These are phyloP conservation scores for Bombyx mandarina DNA, from an alignment of 1,140 invertebrate genomes.

Conservation along the genomic window DNA sequence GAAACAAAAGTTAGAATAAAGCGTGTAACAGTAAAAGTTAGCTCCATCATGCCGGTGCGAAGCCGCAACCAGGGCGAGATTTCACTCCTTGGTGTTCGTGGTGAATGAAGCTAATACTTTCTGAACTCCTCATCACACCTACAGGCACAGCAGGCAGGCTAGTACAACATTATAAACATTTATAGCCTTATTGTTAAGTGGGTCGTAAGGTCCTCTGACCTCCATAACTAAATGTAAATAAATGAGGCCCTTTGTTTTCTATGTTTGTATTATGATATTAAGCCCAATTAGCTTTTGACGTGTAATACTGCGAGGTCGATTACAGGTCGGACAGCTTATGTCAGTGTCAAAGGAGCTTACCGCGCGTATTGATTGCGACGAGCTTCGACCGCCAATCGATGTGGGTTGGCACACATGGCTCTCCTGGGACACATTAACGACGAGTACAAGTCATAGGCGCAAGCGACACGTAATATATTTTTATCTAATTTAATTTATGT, in stretches of 20 bases:
- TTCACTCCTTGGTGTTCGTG: too few relatives aligned
- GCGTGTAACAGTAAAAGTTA: too few relatives aligned
- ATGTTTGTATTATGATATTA: background rate
- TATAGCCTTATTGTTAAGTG: too few relatives aligned
- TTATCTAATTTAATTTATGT: background rate
- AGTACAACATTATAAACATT: too few relatives aligned
- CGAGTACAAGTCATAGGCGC: background rate
- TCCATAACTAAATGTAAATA: background rate
- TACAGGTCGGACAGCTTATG: background rate
- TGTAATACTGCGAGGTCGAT: background rate
- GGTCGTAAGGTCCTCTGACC: background rate
- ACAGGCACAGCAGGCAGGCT: too few relatives aligned
- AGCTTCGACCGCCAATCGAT: constrained; percentile 2
- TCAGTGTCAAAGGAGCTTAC: background rate
- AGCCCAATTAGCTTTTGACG: background rate
- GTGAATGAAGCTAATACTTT: too few relatives aligned
- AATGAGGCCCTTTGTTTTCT: background rate
- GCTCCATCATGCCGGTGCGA: too few relatives aligned
- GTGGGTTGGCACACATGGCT: constrained; percentile 4
- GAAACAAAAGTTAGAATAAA: too few relatives aligned
- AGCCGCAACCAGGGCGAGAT: too few relatives aligned
- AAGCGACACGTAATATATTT: background rate
- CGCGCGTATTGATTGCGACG: background rate
- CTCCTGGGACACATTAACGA: constrained; percentile 6
- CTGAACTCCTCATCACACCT: too few relatives aligned